A percentile compares a stretch with the other conserved stretches of the same genome.
Conservation (phyloP, 2,113 vertebrate genomes). For the Mixornis gularis region DNA sequence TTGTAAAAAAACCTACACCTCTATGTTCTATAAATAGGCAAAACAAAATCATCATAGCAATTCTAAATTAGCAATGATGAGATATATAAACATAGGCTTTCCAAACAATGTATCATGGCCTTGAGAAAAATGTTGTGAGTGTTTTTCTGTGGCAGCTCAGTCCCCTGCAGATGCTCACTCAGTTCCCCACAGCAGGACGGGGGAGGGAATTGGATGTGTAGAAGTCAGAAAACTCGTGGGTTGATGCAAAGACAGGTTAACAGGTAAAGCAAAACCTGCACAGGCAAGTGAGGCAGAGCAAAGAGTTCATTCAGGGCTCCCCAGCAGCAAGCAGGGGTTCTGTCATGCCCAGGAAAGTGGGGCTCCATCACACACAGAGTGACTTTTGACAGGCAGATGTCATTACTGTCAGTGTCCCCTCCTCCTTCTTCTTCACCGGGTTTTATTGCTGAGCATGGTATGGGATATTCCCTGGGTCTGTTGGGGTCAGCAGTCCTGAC, state of each 20-base stretch:
- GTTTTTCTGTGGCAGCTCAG: not conserved
- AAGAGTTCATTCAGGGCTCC: not conserved
- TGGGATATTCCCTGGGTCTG: not conserved
- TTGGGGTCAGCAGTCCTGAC: not conserved
- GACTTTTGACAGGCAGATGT: not conserved
- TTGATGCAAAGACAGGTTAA: not conserved
- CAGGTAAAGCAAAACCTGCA: rapidly evolving
- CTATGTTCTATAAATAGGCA: not conserved
- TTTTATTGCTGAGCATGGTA: not conserved
- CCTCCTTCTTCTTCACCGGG: not conserved
- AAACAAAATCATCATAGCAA: not conserved
- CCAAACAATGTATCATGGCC: not conserved
- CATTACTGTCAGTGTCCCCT: rapidly evolving
- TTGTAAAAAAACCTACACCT: not conserved
- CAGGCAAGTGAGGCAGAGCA: rapidly evolving
- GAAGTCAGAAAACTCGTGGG: not conserved
- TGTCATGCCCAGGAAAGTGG: not conserved
- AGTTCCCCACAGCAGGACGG: rapidly evolving
- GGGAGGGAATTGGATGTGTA: rapidly evolving
- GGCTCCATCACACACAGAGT: rapidly evolving
- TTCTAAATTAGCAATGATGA: not conserved
- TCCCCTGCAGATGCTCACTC: rapidly evolving
- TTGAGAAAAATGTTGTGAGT: not conserved
- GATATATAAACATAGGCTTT: not conserved
- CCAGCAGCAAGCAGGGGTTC: not conserved